phyloP scores from a whole-genome alignment of 1,140 invertebrate species.

The Berghia stephanieae region DNA sequence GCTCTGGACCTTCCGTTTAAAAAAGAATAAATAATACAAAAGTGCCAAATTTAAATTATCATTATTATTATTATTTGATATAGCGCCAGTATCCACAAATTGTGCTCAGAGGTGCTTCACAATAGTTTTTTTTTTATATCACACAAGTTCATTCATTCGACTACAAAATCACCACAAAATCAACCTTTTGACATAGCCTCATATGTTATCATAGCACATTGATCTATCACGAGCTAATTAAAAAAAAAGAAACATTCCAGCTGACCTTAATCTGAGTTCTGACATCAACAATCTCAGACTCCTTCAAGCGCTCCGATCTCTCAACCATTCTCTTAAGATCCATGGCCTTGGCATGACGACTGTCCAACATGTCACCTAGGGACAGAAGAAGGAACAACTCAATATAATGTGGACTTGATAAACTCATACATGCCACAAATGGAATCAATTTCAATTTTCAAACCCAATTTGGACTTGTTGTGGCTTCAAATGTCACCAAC shows the following conservation, averaged over 20 bases:
- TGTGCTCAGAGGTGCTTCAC: too few relatives aligned
- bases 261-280: constrained; percentile 61
- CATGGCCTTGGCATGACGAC: constrained; percentile 52
- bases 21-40: not conserved
- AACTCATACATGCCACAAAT: too few relatives aligned
- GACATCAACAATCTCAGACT: constrained; percentile 54
- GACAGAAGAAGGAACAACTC: too few relatives aligned
- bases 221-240: not conserved
- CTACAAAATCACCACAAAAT: too few relatives aligned
- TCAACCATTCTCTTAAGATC: constrained; percentile 56
- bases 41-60: not conserved
- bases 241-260: not conserved
- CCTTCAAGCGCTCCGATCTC: constrained; percentile 52
- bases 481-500: constrained; percentile 20
- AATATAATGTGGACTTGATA: too few relatives aligned
- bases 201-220: not conserved
- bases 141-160: too few relatives aligned
- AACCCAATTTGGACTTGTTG: too few relatives aligned
- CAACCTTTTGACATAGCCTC: too few relatives aligned
- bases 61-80: too few relatives aligned
- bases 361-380: constrained; percentile 54
- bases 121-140: too few relatives aligned
- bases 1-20: not conserved
- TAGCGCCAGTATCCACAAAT: too few relatives aligned
- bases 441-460: too few relatives aligned